phyloP scores from a whole-genome alignment of 2,888 invertebrate genomes.

The Drosophila leonis region DNA sequence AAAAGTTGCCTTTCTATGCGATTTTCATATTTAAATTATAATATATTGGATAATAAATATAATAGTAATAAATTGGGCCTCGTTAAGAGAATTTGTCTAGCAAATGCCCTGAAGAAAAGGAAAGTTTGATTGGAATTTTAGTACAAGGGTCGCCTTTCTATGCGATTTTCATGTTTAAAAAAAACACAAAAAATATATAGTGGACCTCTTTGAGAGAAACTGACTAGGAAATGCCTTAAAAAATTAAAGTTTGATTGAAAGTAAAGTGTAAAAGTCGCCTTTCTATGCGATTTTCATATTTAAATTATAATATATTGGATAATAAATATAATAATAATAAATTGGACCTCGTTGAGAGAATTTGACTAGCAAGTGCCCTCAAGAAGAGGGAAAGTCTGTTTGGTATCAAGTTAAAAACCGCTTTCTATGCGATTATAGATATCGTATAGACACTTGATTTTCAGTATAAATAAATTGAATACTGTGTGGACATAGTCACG shows the following conservation, averaged over 20 bases:
- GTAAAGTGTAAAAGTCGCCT: not conserved
- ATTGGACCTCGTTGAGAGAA: not conserved
- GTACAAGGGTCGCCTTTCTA: no score
- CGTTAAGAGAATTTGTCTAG: not conserved
- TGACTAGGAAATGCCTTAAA: conserved; percentile 1
- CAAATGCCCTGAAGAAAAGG: not conserved
- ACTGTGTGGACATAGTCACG: not conserved
- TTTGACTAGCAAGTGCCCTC: not conserved
- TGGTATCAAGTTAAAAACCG: no score
- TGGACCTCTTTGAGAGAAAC: not conserved
- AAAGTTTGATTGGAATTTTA: not conserved
- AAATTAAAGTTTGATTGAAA: not conserved
- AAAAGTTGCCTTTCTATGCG: not conserved
- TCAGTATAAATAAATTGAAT: not conserved
- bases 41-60: no score
- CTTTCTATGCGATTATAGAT: not conserved
- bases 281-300: conserved; percentile 1
- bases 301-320: not conserved
- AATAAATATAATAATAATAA: no score
- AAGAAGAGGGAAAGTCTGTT: not conserved
- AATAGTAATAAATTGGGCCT: not conserved
- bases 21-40: not conserved
- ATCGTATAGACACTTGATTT: not conserved
- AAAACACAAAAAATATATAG: not conserved
- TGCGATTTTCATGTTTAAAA: no score